Evolutionary conservation across 1,140 invertebrate genomes (phyloP), one percentile per base, ranked within the genome.

Genomic region (Cephus cinctus): DNA sequence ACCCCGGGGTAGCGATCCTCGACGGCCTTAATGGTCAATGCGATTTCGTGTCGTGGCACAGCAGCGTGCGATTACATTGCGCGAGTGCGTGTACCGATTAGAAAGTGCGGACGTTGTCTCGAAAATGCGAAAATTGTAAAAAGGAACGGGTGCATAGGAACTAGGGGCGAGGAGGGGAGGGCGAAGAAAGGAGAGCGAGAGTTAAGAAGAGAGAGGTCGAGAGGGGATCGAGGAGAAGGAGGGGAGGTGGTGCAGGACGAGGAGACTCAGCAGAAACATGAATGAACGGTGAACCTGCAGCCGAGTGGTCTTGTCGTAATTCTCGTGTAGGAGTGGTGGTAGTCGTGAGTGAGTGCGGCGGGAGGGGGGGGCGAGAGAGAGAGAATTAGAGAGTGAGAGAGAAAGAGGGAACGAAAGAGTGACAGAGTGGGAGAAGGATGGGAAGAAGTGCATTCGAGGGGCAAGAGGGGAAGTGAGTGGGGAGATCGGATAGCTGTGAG

Each of bases 201-300:
- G 43, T 34, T 36, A 32, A 18, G 43, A 30, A 39, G 36, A 41
- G n/a, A 44, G 35, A 40, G 25, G n/a, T n/a, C n/a, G n/a, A n/a
- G 18, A 36, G 23, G 6, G 30, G 9, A 16, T 43, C 9, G 15
- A 11, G 18, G 19, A 22, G 12, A 34, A 20, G 12, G 20, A 25
- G 27, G 44, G 38, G 27, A 20, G 20, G 21, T 23, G 36, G 43
- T 34, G 22, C 31, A 18, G 43, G 21, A 39, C 35, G 25, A 50
- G 21, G 45, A 34, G 38, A 41, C 40, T 30, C 22, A 21, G 38
- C 50, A 52, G 42, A 48, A 48, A 40, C 41, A 53, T 53, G 51
- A 53, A 53, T 53, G 51, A 53, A 53, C 35, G 12, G 39, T 34
- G 39, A 49, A 50, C 30, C 46, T 31, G 40, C 23, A n/a, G 38